Base-by-base conservation (phyloP, 1,140 invertebrate genomes). In the Brachionus sp. region DNA sequence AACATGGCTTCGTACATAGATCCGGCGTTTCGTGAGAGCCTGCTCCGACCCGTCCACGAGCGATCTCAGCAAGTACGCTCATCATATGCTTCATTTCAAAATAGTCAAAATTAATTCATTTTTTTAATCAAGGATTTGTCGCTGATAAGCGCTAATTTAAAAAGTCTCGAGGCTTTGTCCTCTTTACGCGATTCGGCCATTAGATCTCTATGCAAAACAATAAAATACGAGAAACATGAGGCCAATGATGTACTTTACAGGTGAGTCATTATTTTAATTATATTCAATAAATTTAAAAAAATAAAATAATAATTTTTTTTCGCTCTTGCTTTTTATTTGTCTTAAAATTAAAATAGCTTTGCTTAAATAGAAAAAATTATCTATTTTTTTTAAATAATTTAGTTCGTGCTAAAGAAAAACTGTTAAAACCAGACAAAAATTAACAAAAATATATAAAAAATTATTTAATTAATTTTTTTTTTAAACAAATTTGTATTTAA, bases 201-300 rank as follows among this genome's bases (percentile, higher is more conserved):
- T 25, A 90, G 92, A 46, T 90, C 91, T 5, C 89, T 94, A 6
- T 93, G 93, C 86, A 92, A 92, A 87, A 90, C 91, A 46, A 93
- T 93, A 3, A 90, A 93, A 33, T 93, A 93, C 85, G 93, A 93
- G 86, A 91, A 91, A 70, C 92, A 93, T 86, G 91, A 93, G 85
- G 93, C 93, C 50, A 94, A 94, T 87, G 92, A 93, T 86, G 93
- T 94, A 25, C 90, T 94, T 2, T 94, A 93, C 87, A 93, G 92
- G 93, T 94, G 88, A 92, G 92, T 87, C 12, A 82, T 9, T 19
- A 16, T 33, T 42, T 13, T n/a, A 57, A 83, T 29, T 29, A 57
- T 7, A 57, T 29, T 33, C 2, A 68, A 33, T 33, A 33, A n/a
- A 37, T 33, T 68, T 68, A 5, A 5, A 10, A 57, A 57, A 57